Evolutionary conservation across 1,140 invertebrate species (phyloP), one percentile per base, ranked within the genome.

Genomic region (Conopomorpha cramerella): DNA sequence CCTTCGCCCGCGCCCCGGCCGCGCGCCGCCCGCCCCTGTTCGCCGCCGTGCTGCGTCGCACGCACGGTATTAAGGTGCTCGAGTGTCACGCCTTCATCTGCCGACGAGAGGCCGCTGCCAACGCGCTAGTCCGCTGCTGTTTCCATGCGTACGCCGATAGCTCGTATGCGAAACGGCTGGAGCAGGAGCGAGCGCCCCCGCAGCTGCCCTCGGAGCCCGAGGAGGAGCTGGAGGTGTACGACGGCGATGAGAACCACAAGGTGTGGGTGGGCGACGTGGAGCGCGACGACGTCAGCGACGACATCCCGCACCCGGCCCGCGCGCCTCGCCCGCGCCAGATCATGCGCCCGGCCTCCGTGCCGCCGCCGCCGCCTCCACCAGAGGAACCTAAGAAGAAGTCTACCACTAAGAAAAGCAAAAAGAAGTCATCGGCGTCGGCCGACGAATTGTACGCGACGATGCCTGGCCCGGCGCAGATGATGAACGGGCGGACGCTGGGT

Each of bases 11-110:
- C 26, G 88, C 89, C 36, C 94, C 90, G 14, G 93, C 87, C 43
- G 81, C 84, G 27, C 86, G 88, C 34, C 92, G 96, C 67, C 97
- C 97, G 25, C 96, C 97, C 6, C 84, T 99, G 27, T 99, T 99
- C 77, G 95, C 96, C 17, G 95, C 95, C 37, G 98, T 99, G 30
- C 79, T 98, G 27, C 83, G 96, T 17, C 83, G 96, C 26, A 98
- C 95, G 2, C 92, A 92, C 6, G 96, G 97, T n/a, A 96, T 98
- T 46, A 99, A 98, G 79, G 95, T 99, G 10, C 82, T 99, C 8
- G 97, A 99, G 79, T 99, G 97, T 81, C 96, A 99, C 78, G 95
- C 95, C 16, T 99, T 99, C 72, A 95, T 99, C 51, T 98, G 96
- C 76, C 96, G 95, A 55, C 84, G 93, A 29, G 94, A 96, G 73